A percentile compares a stretch with the other conserved stretches of the same genome.
phyloP scores from a whole-genome alignment of 2,113 vertebrate species.

The Strix aluco region DNA sequence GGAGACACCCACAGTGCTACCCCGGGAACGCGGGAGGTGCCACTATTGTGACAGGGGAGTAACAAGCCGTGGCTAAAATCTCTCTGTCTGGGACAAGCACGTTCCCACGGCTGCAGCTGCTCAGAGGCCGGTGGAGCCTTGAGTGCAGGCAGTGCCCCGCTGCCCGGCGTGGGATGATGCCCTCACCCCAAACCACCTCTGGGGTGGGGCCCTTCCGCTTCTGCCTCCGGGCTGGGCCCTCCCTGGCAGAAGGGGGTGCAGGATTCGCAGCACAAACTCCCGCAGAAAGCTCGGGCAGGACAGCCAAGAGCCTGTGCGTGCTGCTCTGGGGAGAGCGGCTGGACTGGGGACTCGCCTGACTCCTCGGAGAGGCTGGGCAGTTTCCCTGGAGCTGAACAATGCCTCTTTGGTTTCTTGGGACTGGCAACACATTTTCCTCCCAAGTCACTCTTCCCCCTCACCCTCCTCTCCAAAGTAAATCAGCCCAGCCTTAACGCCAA shows the following conservation, averaged over 20 bases:
- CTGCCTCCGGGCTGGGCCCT: not conserved
- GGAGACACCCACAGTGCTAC: not conserved
- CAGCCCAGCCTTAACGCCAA: not conserved
- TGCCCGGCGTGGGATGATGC: not conserved
- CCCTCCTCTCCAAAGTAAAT: constrained; percentile 16
- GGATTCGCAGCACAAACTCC: not conserved
- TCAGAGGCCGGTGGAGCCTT: not conserved
- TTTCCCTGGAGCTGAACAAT: constrained; percentile 42
- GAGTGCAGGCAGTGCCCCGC: not conserved
- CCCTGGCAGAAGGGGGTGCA: not conserved
- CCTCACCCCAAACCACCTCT: not conserved
- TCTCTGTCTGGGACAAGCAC: not conserved
- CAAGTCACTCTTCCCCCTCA: not conserved
- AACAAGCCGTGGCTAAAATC: not conserved
- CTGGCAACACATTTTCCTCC: constrained; percentile 6
- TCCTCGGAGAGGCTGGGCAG: not conserved
- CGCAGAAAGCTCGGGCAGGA: not conserved
- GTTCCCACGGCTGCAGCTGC: not conserved
- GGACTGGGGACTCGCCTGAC: not conserved
- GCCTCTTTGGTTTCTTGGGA: constrained; percentile 33
- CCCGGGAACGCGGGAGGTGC: not conserved
- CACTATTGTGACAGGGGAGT: not conserved
- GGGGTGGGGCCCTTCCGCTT: not conserved
- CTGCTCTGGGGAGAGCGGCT: not conserved
- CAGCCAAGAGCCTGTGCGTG: not conserved